Evolutionary conservation across 2,888 invertebrate species (phyloP).

Genomic region (Drosophila bunnanda): DNA sequence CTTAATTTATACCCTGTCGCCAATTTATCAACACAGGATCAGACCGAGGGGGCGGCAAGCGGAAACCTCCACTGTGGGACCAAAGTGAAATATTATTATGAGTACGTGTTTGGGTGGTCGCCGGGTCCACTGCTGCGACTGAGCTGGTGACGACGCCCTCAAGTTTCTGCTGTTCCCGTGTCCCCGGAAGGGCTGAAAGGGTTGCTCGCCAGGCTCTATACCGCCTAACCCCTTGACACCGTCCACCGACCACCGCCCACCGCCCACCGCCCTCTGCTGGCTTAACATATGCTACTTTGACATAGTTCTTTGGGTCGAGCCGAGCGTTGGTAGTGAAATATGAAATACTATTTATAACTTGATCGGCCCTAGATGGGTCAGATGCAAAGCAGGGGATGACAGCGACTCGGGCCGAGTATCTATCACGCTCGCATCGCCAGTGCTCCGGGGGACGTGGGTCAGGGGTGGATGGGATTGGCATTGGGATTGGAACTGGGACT

Average conservation of each 20-base stretch:
- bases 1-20: conserved; percentile 83
- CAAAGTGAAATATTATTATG: conserved; percentile 75
- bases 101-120: conserved; percentile 60
- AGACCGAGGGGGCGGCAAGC: conserved; percentile 13
- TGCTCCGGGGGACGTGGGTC: conserved; percentile 16
- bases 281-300: conserved; percentile 71
- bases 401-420: conserved; percentile 26
- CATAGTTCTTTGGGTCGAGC: conserved; percentile 60
- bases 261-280: conserved; percentile 14
- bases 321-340: conserved; percentile 53
- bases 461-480: conserved; percentile 18
- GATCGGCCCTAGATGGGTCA: conserved; percentile 56
- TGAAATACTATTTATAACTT: conserved; percentile 71
- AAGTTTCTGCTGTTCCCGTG: conserved; percentile 39
- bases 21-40: conserved; percentile 78
- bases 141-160: conserved; percentile 46
- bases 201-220: conserved; percentile 48
- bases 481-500: conserved; percentile 20
- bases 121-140: conserved; percentile 7
- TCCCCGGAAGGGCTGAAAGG: conserved; percentile 53
- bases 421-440: conserved; percentile 23
- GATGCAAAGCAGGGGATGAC: conserved; percentile 40
- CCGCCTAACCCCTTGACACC: conserved; percentile 11
- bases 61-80: conserved; percentile 37
- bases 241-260: not conserved